Base-by-base conservation (phyloP, 35 echinoderm and acorn worm genomes). In the Ophiothrix spiculata region DNA sequence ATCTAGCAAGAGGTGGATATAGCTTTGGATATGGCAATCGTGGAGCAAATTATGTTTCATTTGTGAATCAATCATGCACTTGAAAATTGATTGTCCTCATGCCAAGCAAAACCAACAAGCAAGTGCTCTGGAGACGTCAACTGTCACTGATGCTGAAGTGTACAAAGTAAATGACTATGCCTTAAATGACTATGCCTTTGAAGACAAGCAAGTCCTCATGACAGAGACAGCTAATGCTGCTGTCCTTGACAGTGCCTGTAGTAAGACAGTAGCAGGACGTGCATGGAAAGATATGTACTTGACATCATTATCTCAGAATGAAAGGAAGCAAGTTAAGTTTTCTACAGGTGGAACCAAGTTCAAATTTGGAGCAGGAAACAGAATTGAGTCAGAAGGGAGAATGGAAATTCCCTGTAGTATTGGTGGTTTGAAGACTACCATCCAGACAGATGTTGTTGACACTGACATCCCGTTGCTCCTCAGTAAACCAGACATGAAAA, bases 401-500 rank as follows among this genome's bases (percentile, higher is more conserved):
- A 77, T 87, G 25, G 39, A 31, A 31, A 38, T 87, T 46, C 85
- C 76, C 17, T 87, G 85, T 87, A 39, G 12, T 25, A 87, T 87
- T 79, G 85, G 0, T 77, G 85, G 85, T 2, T 31, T 31, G 1
- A 87, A 78, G 73, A 79, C 75, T 35, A 79, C 39, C 2, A 56
- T 87, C 14, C 49, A 0, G 41, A 83, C 87, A 32, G 79, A 89
- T 89, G 87, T 89, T 1, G 78, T 89, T 6, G 80, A 89, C 25
- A 89, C 33, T 39, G 79, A 89, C 32, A 83, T 89, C 31, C 80
- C 79, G 38, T 64, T 89, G 19, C 80, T 89, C 0, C 32, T 89
- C 1, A 75, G 87, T 41, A 89, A 83, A 32, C 87, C 80, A 31
- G 87, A 74, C 33, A 90, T 90, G 80, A 83, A 83, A 32, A 32